Evolutionary conservation across 2,797 vertebrate species (phyloP).

Genomic region (Salmo trutta): DNA sequence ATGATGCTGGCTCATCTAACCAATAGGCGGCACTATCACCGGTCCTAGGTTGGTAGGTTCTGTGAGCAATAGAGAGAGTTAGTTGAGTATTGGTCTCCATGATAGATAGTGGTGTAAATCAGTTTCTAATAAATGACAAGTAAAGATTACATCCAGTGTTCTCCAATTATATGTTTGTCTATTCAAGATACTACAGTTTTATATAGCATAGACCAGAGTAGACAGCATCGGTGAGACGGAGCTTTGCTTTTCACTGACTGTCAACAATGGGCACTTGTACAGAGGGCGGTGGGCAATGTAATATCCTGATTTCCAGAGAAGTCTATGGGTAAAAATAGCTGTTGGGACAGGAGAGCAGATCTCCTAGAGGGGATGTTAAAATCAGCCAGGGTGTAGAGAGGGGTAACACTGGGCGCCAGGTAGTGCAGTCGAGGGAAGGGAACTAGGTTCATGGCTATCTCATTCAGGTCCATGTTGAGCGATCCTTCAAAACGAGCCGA

Average conservation of each 20-base stretch:
- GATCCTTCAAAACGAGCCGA: conserved; percentile 95
- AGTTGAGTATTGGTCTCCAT: too few species aligned
- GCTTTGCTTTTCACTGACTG: neutral
- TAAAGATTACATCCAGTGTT: too few species aligned
- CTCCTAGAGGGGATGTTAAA: conserved; percentile 85
- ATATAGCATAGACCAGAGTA: neutral
- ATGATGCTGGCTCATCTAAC: too few species aligned
- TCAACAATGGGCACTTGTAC: conserved; percentile 13
- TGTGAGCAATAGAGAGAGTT: too few species aligned
- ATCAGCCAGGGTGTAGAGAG: conserved; percentile 89
- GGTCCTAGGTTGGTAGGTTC: too few species aligned
- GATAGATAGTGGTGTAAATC: too few species aligned
- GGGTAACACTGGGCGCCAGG: conserved; percentile 92
- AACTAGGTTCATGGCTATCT: conserved; percentile 96
- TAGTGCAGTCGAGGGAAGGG: conserved; percentile 94
- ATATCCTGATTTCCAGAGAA: conserved; percentile 11
- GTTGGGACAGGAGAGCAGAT: conserved; percentile 57
- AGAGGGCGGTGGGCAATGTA: neutral
- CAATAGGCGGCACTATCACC: too few species aligned
- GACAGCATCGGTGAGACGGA: neutral
- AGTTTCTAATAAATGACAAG: too few species aligned
- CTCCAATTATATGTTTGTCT: too few species aligned
- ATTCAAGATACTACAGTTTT: too few species aligned
- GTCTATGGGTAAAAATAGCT: conserved; percentile 23
- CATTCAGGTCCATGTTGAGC: conserved; percentile 97